Percentiles rank a stretch among this genome's conserved stretches.
phyloP scores from a whole-genome alignment of 2,797 vertebrate genomes.

The Propithecus deckenii region DNA sequence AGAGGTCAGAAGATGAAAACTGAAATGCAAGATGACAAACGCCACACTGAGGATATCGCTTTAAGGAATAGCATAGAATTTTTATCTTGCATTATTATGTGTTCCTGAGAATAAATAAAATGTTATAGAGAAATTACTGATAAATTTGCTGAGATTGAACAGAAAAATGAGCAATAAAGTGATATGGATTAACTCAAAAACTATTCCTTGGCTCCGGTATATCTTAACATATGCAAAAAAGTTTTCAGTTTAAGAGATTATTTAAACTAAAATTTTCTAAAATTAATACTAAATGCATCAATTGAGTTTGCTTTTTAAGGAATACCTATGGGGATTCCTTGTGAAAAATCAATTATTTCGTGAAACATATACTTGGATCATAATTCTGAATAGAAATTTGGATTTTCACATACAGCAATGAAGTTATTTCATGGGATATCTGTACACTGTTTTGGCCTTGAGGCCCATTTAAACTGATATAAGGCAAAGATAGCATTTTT shows the following conservation, averaged over 20 bases:
- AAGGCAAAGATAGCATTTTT: background rate
- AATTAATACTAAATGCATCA: background rate
- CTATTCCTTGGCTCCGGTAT: background rate
- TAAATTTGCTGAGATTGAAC: background rate
- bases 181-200: background rate
- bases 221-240: background rate
- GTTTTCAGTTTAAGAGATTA: background rate
- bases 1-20: background rate
- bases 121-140: background rate
- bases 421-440: background rate
- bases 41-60: too few relatives aligned
- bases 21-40: background rate
- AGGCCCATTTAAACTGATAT: background rate
- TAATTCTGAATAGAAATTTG: background rate
- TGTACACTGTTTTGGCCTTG: background rate
- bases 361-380: background rate
- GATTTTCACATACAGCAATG: background rate
- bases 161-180: background rate
- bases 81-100: background rate
- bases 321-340: background rate
- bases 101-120: background rate
- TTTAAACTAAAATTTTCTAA: background rate
- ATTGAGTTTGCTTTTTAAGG: background rate
- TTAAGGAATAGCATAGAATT: background rate
- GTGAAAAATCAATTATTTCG: background rate